These are phyloP conservation scores for Cynodonichthys magdalenae DNA, from an alignment of 2,797 vertebrate species.

Conservation along the genomic window DNA sequence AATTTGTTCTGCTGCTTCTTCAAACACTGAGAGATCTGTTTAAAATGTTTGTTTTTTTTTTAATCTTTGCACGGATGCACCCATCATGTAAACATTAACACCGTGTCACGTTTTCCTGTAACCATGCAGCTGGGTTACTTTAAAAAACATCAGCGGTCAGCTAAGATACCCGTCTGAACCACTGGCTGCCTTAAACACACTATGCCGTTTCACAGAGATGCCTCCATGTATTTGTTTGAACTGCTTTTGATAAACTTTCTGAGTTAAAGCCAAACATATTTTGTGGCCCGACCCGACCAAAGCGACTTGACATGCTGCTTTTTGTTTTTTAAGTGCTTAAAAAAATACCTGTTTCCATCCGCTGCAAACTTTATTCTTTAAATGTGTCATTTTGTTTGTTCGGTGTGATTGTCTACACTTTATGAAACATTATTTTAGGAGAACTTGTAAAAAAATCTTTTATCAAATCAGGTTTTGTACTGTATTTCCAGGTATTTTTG, in stretches of 20 bases:
- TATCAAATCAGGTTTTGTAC: conserved; percentile 22
- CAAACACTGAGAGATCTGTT: background rate
- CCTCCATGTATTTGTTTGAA: conserved; percentile 14
- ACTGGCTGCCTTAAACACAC: conserved; percentile 60
- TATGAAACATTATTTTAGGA: conserved; percentile 8
- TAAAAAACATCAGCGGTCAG: conserved; percentile 14
- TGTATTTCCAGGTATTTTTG: background rate
- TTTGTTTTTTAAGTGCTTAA: conserved; percentile 7
- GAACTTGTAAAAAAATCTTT: background rate
- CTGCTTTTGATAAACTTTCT: conserved; percentile 12
- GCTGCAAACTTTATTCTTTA: background rate
- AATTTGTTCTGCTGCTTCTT: conserved; percentile 9
- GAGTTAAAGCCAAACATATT: conserved; percentile 13
- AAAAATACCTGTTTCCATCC: conserved; percentile 23
- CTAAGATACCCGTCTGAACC: conserved; percentile 37
- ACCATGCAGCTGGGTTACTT: conserved; percentile 21
- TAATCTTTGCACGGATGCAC: conserved; percentile 7
- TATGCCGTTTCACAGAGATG: conserved; percentile 36
- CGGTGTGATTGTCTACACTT: conserved; percentile 18
- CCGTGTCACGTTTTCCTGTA: conserved; percentile 19
- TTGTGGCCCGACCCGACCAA: conserved; percentile 43
- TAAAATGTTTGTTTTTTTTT: conserved; percentile 5
- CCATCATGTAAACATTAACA: conserved; percentile 8
- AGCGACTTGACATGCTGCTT: conserved; percentile 38
- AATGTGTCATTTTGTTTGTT: conserved; percentile 21